These are phyloP conservation scores for Petaurus breviceps DNA, from an alignment of 2,113 vertebrate genomes.

Conservation along the genomic window DNA sequence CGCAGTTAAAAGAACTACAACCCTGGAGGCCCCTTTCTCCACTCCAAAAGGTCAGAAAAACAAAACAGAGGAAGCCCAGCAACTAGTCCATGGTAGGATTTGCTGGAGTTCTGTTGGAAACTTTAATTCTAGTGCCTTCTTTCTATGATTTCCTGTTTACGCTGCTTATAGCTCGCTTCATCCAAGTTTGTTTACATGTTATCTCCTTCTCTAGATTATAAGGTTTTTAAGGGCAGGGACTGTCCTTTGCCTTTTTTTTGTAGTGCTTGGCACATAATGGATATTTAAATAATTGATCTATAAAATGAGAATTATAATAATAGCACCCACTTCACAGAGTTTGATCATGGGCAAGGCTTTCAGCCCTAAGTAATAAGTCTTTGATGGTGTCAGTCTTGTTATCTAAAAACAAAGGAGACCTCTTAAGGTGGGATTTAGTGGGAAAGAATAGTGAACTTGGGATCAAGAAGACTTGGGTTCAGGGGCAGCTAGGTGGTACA, in stretches of 20 bases:
- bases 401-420: too few relatives aligned
- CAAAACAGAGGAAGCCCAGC: background rate
- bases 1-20: background rate
- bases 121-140: background rate
- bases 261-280: background rate
- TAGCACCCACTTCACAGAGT: background rate
- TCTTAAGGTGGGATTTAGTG: too few relatives aligned
- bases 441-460: too few relatives aligned
- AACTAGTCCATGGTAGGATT: background rate
- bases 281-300: background rate
- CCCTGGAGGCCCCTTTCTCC: background rate
- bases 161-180: background rate
- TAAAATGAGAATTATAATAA: background rate
- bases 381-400: background rate
- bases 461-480: too few relatives aligned
- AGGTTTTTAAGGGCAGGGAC: background rate
- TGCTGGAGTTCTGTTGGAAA: background rate
- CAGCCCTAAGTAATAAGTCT: background rate
- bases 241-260: background rate
- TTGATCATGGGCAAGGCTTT: background rate
- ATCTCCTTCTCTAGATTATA: background rate
- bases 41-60: background rate
- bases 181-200: background rate
- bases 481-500: too few relatives aligned
- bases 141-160: background rate